Percentiles rank a stretch among this genome's conserved stretches.
These are phyloP conservation scores for Thomomys bottae DNA, from an alignment of 2,113 vertebrate genomes.

Conservation along the genomic window DNA sequence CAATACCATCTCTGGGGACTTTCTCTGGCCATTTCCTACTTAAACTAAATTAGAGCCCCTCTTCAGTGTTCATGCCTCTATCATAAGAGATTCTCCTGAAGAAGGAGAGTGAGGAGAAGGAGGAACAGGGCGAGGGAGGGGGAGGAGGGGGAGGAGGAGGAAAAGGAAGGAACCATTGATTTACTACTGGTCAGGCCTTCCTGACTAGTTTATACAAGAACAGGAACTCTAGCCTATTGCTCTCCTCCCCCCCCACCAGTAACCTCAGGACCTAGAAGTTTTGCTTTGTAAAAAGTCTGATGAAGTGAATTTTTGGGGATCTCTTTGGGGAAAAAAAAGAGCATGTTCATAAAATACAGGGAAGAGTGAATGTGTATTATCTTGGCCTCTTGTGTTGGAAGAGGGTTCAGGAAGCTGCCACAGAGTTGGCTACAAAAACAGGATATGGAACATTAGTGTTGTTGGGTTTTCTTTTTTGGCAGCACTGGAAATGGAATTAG, in stretches of 20 bases:
- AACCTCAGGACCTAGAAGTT: too few species aligned
- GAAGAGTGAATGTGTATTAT: neutral
- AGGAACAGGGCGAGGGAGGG: too few species aligned
- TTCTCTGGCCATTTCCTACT: neutral
- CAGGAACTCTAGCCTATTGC: neutral
- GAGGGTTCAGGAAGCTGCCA: neutral
- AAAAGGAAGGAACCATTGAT: neutral
- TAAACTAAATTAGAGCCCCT: neutral
- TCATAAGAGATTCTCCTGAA: neutral
- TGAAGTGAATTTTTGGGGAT: neutral
- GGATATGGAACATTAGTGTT: neutral
- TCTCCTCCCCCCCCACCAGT: neutral
- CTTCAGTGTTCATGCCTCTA: neutral
- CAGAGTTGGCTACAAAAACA: neutral
- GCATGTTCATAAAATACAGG: neutral
- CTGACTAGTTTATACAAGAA: neutral
- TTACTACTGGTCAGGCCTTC: neutral
- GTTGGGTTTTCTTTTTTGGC: too few species aligned
- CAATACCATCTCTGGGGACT: neutral
- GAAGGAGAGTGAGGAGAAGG: neutral
- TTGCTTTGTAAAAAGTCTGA: neutral
- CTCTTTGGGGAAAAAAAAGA: slow-evolving; percentile 1
- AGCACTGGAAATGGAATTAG: too few species aligned
- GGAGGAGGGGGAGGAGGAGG: too few species aligned
- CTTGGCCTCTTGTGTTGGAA: neutral